Base-by-base conservation (phyloP, 1,140 invertebrate species). In the Stenopsyche tienmushanensis region DNA sequence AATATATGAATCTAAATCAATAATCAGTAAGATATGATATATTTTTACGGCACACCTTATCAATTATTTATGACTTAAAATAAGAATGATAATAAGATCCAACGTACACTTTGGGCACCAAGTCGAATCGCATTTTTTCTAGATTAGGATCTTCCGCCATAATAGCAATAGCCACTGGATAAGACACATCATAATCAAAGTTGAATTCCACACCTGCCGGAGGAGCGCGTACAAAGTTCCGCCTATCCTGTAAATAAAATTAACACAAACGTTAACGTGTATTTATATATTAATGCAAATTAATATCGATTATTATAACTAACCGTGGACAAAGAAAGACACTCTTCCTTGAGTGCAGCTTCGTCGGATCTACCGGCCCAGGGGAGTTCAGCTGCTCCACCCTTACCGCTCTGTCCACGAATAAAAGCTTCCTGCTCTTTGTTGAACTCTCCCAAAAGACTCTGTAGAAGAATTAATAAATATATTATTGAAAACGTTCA, bases 41-140 rank as follows among this genome's bases (percentile, higher is more conserved):
- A n/a, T n/a, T n/a, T n/a, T n/a, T n/a, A n/a, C n/a, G n/a, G n/a
- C n/a, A n/a, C n/a, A n/a, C n/a, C n/a, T n/a, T n/a, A n/a, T n/a
- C n/a, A n/a, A n/a, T n/a, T n/a, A n/a, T n/a, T n/a, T n/a, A n/a
- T n/a, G n/a, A n/a, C n/a, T n/a, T 17, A 41, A n/a, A 2, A 60
- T 47, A 47, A 13, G 29, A 34, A 34, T 34, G 13, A 34, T 34
- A 34, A 34, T 34, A 7, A 34, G 13, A 5, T 34, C 5, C 13
- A 65, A 87, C 88, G 87, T 80, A 93, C 91, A 94, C 86, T 91
- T 99, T 99, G 70, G 97, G 97, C 72, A 99, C 97, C 69, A 99
- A 85, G 78, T 98, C 93, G 84, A 97, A 99, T 80, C 97, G 90
- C 94, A 99, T 98, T 80, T 93, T 92, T 80, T 96, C 90, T 70